Percentiles rank a stretch among this genome's conserved stretches.
Conservation (phyloP, 2,888 invertebrate genomes). For the Drosophila anomalata region DNA sequence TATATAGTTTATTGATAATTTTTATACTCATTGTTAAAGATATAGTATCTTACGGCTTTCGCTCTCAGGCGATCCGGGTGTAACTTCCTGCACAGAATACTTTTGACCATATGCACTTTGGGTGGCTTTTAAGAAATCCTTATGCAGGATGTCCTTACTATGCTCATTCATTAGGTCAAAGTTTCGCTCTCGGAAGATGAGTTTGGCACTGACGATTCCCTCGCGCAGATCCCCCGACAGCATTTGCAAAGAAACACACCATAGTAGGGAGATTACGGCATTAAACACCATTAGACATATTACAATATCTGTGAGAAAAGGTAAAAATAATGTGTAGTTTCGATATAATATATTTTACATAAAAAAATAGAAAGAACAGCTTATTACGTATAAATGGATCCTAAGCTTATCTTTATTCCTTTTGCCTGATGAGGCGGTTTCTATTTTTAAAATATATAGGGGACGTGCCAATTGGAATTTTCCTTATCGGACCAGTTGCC, state of each 20-base stretch:
- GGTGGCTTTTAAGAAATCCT: constrained; percentile 65
- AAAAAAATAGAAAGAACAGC: too few species aligned
- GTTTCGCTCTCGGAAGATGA: constrained; percentile 72
- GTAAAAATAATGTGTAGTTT: neutral
- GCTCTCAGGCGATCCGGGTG: constrained; percentile 40
- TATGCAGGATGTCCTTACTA: constrained; percentile 63
- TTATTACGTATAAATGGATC: too few species aligned
- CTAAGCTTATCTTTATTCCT: too few species aligned
- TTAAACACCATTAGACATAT: constrained; percentile 80
- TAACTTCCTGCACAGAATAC: constrained; percentile 32
- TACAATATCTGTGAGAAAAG: constrained; percentile 65
- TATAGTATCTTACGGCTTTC: constrained; percentile 61
- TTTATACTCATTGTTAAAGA: accelerated
- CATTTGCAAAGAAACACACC: constrained; percentile 77
- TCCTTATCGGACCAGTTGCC: too few species aligned
- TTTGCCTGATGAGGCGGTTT: too few species aligned
- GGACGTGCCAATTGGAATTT: too few species aligned
- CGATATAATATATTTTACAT: too few species aligned
- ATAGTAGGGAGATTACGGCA: constrained; percentile 78
- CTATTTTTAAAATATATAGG: too few species aligned
- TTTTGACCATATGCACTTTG: constrained; percentile 31
- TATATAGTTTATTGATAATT: neutral
- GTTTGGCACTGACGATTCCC: constrained; percentile 80
- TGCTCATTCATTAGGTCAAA: constrained; percentile 65
- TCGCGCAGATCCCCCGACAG: constrained; percentile 76